Conservation (phyloP, 2,888 invertebrate genomes). For the Dendrolimus pini region DNA sequence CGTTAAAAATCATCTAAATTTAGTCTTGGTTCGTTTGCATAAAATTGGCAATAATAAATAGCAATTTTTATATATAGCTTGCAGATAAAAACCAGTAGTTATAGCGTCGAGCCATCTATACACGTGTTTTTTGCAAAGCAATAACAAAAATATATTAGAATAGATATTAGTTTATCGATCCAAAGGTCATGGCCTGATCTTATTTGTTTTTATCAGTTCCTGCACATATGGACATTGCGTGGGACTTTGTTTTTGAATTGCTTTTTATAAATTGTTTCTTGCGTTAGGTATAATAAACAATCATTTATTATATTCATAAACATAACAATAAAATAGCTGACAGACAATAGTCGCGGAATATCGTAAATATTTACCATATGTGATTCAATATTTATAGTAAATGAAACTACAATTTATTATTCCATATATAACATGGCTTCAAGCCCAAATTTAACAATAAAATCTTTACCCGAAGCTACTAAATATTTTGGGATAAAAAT, state of each 20-base stretch:
- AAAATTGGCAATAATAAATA: neutral
- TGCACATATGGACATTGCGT: constrained; percentile 18
- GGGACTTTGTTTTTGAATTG: constrained; percentile 24
- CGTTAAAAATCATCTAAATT: neutral
- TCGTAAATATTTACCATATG: neutral
- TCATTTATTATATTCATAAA: neutral
- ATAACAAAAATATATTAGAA: neutral
- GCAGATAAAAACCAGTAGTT: neutral
- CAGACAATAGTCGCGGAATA: neutral
- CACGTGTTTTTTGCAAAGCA: neutral
- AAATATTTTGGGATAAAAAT: too few species aligned
- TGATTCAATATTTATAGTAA: too few species aligned
- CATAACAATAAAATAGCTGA: neutral
- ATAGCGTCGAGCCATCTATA: neutral
- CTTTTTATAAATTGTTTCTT: neutral
- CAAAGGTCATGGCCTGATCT: constrained; percentile 16
- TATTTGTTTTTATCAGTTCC: constrained; percentile 12
- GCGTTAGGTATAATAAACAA: neutral
- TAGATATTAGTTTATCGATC: constrained; percentile 2
- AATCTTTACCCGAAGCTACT: too few species aligned
- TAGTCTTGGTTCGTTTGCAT: neutral
- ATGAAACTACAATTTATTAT: too few species aligned
- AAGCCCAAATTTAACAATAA: too few species aligned
- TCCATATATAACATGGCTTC: too few species aligned
- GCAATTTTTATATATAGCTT: neutral